Evolutionary conservation across 2,797 vertebrate genomes (phyloP), one percentile per base, ranked within the genome.

Genomic region (Hypotaenidia philippensis): DNA sequence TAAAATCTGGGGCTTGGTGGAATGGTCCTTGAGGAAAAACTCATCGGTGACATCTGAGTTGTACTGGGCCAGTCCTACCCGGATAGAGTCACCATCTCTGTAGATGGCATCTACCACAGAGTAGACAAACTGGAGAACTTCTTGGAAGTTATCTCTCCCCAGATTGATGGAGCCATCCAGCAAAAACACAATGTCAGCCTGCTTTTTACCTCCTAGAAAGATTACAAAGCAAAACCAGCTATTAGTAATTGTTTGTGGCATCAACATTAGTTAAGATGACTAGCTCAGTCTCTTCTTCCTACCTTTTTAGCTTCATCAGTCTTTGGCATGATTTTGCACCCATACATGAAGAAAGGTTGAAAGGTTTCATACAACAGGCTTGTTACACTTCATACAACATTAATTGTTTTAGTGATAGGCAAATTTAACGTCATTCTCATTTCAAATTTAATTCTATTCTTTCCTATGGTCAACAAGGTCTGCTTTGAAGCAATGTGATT

Each of bases 121-220:
- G 17, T 81, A 87, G 38, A 99, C 98, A 22, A 99, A 99, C 1
- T 87, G 57, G 85, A 98, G 98, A 68, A 99, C 98, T 83, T 97
- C 96, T 25, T 98, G 98, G 96, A 99, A 99, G 95, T 98, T 98
- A 0, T 97, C 97, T 63, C 93, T 98, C 61, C 98, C 98, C 82
- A 99, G 96, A 85, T 99, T 99, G 87, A 99, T 99, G 94, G 99
- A 99, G 20, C 99, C 98, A 47, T 99, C 99, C 97, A 99, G 97
- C 93, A 99, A 98, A 98, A 99, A 99, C 63, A 99, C 99, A 29
- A 99, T 99, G 79, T 99, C 99, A 13, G 99, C 99, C 77, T 98
- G 98, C 86, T 98, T 98, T 79, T 97, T 98, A 34, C 49, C 88
- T 91, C 56, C 98, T 98, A 38, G 74, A 94, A 96, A 10, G 49